Conservation (phyloP, 2,797 vertebrate genomes). For the Hipposideros larvatus region DNA sequence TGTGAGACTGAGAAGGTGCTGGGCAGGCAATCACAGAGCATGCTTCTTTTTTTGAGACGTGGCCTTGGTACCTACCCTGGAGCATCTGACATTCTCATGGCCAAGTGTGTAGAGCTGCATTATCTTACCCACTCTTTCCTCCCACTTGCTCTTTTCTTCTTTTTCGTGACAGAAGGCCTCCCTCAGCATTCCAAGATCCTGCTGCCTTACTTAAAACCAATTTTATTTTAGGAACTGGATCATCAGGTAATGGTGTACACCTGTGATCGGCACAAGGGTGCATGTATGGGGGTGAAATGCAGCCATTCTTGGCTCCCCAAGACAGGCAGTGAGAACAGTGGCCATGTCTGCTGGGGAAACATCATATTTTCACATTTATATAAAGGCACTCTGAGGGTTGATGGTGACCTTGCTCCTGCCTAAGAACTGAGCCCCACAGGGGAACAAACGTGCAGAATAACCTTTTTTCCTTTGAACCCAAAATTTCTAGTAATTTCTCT, state of each 20-base stretch:
- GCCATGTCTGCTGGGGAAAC: neutral
- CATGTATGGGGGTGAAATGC: neutral
- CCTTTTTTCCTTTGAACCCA: neutral
- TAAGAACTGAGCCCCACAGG: neutral
- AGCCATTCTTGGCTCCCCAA: neutral
- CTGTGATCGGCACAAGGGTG: accelerated
- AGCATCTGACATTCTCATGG: accelerated
- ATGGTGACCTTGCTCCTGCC: neutral
- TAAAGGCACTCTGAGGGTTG: neutral
- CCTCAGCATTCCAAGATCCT: neutral
- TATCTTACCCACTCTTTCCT: neutral
- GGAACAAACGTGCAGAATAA: neutral
- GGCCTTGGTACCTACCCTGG: neutral
- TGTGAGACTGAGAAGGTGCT: neutral
- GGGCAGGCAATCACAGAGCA: neutral
- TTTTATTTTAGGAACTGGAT: neutral
- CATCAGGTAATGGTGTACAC: neutral
- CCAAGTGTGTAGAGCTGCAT: accelerated
- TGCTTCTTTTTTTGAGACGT: neutral
- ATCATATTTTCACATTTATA: neutral
- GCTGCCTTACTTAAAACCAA: neutral
- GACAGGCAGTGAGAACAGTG: neutral
- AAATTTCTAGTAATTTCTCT: neutral
- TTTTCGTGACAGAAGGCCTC: neutral
- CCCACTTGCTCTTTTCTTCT: neutral